Evolutionary conservation across 2,113 vertebrate species (phyloP).

Genomic region (Vanacampus margaritifer): DNA sequence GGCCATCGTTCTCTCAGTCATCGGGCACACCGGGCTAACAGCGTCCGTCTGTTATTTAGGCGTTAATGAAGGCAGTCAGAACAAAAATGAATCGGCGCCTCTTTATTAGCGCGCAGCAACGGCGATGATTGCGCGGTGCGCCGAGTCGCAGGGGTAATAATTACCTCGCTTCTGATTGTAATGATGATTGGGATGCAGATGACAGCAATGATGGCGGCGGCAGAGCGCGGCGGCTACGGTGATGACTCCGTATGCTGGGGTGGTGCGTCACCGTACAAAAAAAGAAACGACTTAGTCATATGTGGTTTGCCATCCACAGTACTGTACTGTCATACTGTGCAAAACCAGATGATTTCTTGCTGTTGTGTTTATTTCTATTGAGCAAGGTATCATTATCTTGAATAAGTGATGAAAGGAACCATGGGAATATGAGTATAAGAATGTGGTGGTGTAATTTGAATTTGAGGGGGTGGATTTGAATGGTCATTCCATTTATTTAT

Average conservation of each 20-base stretch:
- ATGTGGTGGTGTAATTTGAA: too few relatives aligned
- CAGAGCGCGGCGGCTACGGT: constrained; percentile 30
- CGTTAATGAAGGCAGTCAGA: constrained; percentile 60
- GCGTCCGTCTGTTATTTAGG: constrained; percentile 67
- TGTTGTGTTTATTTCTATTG: not conserved
- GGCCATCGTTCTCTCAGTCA: constrained; percentile 63
- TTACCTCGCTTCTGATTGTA: constrained; percentile 65
- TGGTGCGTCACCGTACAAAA: constrained; percentile 18
- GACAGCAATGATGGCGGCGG: constrained; percentile 39
- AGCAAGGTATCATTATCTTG: not conserved
- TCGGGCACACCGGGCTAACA: constrained; percentile 67
- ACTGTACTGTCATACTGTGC: too few relatives aligned
- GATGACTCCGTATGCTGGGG: constrained; percentile 26
- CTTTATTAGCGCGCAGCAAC: constrained; percentile 57
- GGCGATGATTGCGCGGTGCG: constrained; percentile 47
- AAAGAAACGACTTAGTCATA: not conserved
- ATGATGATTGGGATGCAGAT: constrained; percentile 62
- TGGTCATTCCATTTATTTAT: too few relatives aligned
- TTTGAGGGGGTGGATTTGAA: too few relatives aligned
- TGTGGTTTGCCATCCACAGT: not conserved
- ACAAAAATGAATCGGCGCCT: constrained; percentile 61
- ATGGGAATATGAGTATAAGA: too few relatives aligned
- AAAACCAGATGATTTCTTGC: not conserved
- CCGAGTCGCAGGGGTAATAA: constrained; percentile 53
- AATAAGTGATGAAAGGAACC: not conserved